Conservation (phyloP, 2,113 vertebrate species). For the Rhea pennata region DNA sequence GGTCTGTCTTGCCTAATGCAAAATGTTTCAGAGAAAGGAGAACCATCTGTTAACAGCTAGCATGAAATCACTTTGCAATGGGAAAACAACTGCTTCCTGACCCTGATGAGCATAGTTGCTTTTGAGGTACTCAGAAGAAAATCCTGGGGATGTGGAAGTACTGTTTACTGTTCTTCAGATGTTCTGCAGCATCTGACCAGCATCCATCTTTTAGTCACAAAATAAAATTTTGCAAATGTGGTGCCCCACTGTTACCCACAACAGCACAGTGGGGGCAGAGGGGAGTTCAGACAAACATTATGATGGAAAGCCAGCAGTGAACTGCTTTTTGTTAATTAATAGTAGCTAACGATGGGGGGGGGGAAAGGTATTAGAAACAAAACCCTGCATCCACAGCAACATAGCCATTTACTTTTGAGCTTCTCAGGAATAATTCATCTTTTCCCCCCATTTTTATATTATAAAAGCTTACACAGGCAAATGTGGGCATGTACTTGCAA, state of each 20-base stretch:
- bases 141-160: not conserved
- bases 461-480: conserved; percentile 23
- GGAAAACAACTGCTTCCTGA: not conserved
- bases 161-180: not conserved
- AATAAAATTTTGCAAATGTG: not conserved
- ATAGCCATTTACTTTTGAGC: not conserved
- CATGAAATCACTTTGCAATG: not conserved
- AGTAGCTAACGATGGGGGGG: not conserved
- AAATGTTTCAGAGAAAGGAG: not conserved
- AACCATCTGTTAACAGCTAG: not conserved
- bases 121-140: not conserved
- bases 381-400: not conserved
- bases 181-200: not conserved
- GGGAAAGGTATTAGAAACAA: conserved; percentile 22
- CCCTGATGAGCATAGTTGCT: not conserved
- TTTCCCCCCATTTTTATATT: not conserved
- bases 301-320: not conserved
- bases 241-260: not conserved
- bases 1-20: not conserved
- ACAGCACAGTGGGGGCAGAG: not conserved
- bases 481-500: conserved; percentile 22
- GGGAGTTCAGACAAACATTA: not conserved
- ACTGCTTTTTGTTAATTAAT: not conserved
- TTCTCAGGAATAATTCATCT: conserved; percentile 2
- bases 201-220: not conserved